Percentiles rank a stretch among this genome's conserved stretches.
Conservation (phyloP, 2,888 invertebrate species). For the Drosophila cognata region DNA sequence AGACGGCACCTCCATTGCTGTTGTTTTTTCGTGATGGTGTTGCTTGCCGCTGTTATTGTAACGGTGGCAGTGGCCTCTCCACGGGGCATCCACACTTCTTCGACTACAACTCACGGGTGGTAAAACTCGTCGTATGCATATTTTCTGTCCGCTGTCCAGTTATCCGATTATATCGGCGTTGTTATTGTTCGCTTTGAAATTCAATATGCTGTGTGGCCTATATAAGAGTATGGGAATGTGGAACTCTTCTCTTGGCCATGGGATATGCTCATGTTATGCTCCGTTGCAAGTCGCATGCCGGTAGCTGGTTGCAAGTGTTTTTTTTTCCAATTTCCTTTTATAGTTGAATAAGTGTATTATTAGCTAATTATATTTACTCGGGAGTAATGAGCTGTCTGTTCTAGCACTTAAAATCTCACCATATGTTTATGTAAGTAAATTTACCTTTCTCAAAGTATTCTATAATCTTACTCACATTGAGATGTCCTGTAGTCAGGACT, state of each 20-base stretch:
- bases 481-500: background rate
- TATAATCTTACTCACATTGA: too few relatives aligned
- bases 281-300: slow-evolving; percentile 40
- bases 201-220: slow-evolving; percentile 51
- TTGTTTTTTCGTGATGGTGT: slow-evolving; percentile 15
- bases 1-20: slow-evolving; percentile 48
- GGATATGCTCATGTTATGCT: slow-evolving; percentile 27
- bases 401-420: background rate
- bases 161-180: slow-evolving; percentile 36
- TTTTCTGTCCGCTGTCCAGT: slow-evolving; percentile 34
- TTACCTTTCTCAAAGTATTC: too few relatives aligned
- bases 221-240: slow-evolving; percentile 46
- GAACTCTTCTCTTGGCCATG: slow-evolving; percentile 16
- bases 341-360: slow-evolving; percentile 37
- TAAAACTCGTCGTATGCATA: slow-evolving; percentile 53
- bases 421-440: background rate
- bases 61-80: slow-evolving; percentile 77
- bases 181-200: slow-evolving; percentile 36
- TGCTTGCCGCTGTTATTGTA: slow-evolving; percentile 49
- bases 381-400: slow-evolving; percentile 16
- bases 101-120: slow-evolving; percentile 52
- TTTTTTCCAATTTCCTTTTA: background rate
- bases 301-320: slow-evolving; percentile 29
- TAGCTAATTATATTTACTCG: slow-evolving; percentile 38
- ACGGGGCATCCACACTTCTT: slow-evolving; percentile 71